Conservation (phyloP, 2,113 vertebrate species). For the Neopipo cinnamomea region DNA sequence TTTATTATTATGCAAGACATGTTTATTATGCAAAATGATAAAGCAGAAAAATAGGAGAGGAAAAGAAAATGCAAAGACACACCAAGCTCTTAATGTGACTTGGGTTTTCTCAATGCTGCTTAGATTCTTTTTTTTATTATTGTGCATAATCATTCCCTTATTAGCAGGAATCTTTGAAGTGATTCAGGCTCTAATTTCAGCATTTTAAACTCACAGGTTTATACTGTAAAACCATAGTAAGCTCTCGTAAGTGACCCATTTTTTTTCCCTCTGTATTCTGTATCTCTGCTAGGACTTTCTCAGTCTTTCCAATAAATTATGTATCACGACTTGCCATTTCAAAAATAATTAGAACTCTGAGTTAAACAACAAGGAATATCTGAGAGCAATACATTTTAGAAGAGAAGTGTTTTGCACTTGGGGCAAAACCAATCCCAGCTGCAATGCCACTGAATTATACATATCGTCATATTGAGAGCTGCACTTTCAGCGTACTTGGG, state of each 20-base stretch:
- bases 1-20: slow-evolving; percentile 50
- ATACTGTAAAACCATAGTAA: neutral
- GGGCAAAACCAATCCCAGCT: slow-evolving; percentile 12
- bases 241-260: neutral
- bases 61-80: slow-evolving; percentile 14
- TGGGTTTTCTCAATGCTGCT: slow-evolving; percentile 2
- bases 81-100: neutral
- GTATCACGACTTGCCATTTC: slow-evolving; percentile 33
- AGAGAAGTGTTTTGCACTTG: neutral
- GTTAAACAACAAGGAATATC: slow-evolving; percentile 33
- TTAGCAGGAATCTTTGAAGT: slow-evolving; percentile 50
- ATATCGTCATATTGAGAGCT: neutral
- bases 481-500: neutral
- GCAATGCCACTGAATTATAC: slow-evolving; percentile 14
- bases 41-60: slow-evolving; percentile 14
- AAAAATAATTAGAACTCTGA: slow-evolving; percentile 33
- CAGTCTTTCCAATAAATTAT: slow-evolving; percentile 57
- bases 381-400: neutral
- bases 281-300: slow-evolving; percentile 16
- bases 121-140: neutral
- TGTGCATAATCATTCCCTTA: slow-evolving; percentile 49
- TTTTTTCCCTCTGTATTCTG: neutral
- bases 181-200: slow-evolving; percentile 34
- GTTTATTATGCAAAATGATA: slow-evolving; percentile 57
- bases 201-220: slow-evolving; percentile 8